Conservation (phyloP, 2,797 vertebrate genomes). For the Acrossocheilus wenchowensis region DNA sequence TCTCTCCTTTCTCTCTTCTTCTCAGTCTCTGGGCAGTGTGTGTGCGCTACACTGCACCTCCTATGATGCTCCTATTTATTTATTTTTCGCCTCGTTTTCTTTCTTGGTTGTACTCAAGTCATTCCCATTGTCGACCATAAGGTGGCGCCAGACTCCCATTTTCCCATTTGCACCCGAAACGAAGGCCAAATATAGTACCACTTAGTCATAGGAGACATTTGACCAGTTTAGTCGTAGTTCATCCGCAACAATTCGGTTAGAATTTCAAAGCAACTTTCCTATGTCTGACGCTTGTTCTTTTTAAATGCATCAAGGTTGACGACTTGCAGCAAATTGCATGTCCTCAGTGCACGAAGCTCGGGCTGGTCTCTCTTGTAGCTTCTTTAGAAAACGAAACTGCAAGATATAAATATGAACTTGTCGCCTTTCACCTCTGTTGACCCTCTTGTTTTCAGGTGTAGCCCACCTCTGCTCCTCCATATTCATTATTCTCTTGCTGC, state of each 20-base stretch:
- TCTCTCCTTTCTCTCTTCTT: constrained; percentile 57
- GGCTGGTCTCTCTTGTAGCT: constrained; percentile 34
- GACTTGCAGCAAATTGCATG: constrained; percentile 60
- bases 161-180: constrained; percentile 13
- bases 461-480: constrained; percentile 24
- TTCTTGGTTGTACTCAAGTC: constrained; percentile 59
- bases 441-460: constrained; percentile 22
- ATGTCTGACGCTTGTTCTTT: constrained; percentile 69
- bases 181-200: constrained; percentile 70
- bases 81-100: constrained; percentile 31
- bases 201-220: constrained; percentile 49
- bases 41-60: constrained; percentile 69
- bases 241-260: neutral
- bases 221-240: constrained; percentile 36
- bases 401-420: constrained; percentile 24
- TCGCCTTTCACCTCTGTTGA: constrained; percentile 28
- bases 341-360: constrained; percentile 57
- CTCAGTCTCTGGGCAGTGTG: constrained; percentile 70
- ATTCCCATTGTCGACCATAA: constrained; percentile 69
- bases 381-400: constrained; percentile 60
- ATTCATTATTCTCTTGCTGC: constrained; percentile 28
- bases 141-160: constrained; percentile 69
- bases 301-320: constrained; percentile 55
- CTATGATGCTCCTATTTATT: constrained; percentile 61
- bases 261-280: constrained; percentile 68